These are phyloP conservation scores for Hydrotaea diabolus DNA, from an alignment of 2,888 invertebrate genomes.

Conservation along the genomic window DNA sequence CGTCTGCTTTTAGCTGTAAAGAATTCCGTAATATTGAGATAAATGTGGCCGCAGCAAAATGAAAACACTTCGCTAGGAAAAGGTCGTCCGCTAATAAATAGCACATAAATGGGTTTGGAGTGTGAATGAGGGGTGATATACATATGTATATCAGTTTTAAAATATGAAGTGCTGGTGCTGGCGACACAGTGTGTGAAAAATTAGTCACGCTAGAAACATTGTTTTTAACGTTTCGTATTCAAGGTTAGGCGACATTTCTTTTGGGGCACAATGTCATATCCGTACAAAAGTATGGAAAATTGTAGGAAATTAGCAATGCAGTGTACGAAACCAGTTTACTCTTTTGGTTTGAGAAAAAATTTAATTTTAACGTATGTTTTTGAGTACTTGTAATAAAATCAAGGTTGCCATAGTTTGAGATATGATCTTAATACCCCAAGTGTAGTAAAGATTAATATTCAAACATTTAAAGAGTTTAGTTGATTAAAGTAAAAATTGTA, in stretches of 20 bases:
- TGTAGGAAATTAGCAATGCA: background rate
- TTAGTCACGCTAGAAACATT: background rate
- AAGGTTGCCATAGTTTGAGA: too few species aligned
- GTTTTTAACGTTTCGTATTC: background rate
- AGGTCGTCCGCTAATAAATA: constrained; percentile 8
- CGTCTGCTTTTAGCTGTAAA: background rate
- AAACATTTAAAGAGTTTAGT: too few species aligned
- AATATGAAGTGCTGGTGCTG: too few species aligned
- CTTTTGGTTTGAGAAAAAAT: background rate
- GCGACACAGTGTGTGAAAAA: background rate
- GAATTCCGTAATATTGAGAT: background rate
- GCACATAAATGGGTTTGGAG: background rate
- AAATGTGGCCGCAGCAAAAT: background rate
- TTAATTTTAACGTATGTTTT: too few species aligned
- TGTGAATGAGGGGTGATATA: background rate
- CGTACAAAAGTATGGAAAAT: background rate
- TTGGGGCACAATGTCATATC: background rate
- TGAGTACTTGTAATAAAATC: too few species aligned
- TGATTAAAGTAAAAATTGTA: too few species aligned
- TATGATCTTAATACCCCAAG: too few species aligned
- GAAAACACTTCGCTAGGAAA: background rate
- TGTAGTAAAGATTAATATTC: too few species aligned
- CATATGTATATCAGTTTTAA: too few species aligned
- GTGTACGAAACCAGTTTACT: background rate
- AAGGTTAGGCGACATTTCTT: constrained; percentile 3